phyloP scores from a whole-genome alignment of 1,140 invertebrate genomes.

The Vollenhovia emeryi region DNA sequence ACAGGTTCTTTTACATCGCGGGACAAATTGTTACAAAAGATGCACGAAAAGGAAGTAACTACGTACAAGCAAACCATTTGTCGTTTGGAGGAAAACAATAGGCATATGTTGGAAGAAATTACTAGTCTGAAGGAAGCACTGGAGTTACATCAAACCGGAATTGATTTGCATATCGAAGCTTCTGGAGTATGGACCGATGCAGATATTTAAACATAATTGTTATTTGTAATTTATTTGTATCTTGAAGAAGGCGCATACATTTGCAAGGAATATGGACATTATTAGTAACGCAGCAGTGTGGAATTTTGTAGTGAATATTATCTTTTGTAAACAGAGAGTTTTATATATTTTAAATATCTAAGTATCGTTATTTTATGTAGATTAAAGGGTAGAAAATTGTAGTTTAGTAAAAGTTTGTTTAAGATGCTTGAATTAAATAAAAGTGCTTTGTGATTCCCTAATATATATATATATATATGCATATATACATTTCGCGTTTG shows the following conservation, averaged over 20 bases:
- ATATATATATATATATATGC: neutral
- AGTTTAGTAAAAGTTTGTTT: neutral
- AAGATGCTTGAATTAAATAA: slow-evolving; percentile 1
- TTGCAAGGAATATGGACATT: neutral
- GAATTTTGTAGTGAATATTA: neutral
- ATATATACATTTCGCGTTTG: neutral
- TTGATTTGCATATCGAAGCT: slow-evolving; percentile 65
- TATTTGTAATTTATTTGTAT: slow-evolving; percentile 14
- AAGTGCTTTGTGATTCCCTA: neutral
- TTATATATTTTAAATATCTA: neutral
- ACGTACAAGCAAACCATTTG: slow-evolving; percentile 72
- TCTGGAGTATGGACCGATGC: slow-evolving; percentile 57
- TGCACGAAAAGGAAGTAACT: slow-evolving; percentile 66
- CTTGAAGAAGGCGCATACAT: neutral
- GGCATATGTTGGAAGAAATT: slow-evolving; percentile 72
- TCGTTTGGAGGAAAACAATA: slow-evolving; percentile 74
- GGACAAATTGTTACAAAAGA: slow-evolving; percentile 61
- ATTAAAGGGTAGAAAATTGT: too few relatives aligned
- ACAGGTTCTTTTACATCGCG: slow-evolving; percentile 67
- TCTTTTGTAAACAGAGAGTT: neutral
- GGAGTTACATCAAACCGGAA: slow-evolving; percentile 52
- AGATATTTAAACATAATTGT: neutral
- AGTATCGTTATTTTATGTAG: neutral
- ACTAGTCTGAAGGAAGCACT: slow-evolving; percentile 68
- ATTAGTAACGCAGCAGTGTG: neutral